Percentiles rank a stretch among this genome's conserved stretches.
Conservation (phyloP, 53 echinoderm and acorn worm genomes). For the Hippasteria phrygiana region DNA sequence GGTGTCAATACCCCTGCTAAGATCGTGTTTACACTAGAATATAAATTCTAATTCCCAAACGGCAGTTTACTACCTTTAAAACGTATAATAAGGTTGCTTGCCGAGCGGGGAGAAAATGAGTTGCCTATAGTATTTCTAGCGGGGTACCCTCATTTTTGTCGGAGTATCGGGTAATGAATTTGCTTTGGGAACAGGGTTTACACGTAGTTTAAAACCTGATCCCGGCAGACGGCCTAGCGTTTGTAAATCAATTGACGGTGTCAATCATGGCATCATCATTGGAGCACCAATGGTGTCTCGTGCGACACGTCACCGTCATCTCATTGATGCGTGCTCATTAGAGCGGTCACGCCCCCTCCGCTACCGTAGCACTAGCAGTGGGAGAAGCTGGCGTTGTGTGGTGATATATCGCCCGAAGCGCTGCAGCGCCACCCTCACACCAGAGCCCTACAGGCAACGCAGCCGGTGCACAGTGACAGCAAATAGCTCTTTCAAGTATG, state of each 20-base stretch:
- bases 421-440: conserved; percentile 43
- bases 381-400: background rate
- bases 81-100: background rate
- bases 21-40: background rate
- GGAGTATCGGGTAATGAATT: conserved; percentile 34
- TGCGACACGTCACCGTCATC: conserved; percentile 45
- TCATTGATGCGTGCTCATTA: conserved; percentile 30
- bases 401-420: conserved; percentile 28
- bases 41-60: background rate
- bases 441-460: conserved; percentile 45
- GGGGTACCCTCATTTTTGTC: conserved; percentile 46
- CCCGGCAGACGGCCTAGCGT: background rate
- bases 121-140: background rate
- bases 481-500: conserved; percentile 46
- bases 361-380: background rate
- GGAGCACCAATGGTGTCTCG: conserved; percentile 49
- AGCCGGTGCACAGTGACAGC: conserved; percentile 11
- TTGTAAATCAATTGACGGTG: conserved; percentile 42
- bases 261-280: conserved; percentile 51
- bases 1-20: background rate
- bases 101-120: background rate
- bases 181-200: background rate
- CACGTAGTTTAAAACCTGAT: background rate
- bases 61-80: background rate
- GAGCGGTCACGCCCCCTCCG: conserved; percentile 48